These are phyloP conservation scores for Xiphophorus couchianus DNA, from an alignment of 2,113 vertebrate species.

Conservation along the genomic window DNA sequence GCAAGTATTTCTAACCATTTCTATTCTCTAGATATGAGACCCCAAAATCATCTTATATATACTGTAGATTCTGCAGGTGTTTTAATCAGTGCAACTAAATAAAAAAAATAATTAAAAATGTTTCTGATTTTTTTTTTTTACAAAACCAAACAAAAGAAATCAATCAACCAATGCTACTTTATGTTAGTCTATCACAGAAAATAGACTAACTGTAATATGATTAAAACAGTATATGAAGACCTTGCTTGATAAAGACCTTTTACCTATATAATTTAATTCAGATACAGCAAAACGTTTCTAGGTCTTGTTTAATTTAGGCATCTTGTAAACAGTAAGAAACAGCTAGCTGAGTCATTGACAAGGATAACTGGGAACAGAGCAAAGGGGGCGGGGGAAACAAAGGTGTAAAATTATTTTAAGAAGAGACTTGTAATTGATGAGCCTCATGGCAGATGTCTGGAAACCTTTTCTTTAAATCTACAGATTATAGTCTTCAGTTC, in stretches of 20 bases:
- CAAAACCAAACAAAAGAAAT: no score
- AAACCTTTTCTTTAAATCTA: neutral
- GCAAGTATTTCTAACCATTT: neutral
- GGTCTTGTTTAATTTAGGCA: neutral
- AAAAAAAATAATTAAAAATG: no score
- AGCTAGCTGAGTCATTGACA: constrained; percentile 18
- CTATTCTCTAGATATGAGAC: neutral
- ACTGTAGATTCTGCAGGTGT: neutral
- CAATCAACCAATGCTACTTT: no score
- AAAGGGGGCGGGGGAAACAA: neutral
- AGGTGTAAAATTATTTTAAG: neutral
- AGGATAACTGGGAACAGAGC: neutral
- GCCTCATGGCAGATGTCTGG: neutral
- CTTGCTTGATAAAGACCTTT: no score
- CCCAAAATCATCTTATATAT: no score
- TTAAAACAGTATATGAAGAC: no score
- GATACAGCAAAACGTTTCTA: neutral
- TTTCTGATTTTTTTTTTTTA: no score
- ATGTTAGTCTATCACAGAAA: no score
- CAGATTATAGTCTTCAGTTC: neutral
- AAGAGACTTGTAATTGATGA: constrained; percentile 13
- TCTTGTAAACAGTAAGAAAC: neutral
- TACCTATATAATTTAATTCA: neutral
- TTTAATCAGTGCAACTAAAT: no score
- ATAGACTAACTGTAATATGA: no score